These are phyloP conservation scores for Enteromius afrohamiltoni DNA, from an alignment of 2,797 vertebrate species.

Conservation along the genomic window DNA sequence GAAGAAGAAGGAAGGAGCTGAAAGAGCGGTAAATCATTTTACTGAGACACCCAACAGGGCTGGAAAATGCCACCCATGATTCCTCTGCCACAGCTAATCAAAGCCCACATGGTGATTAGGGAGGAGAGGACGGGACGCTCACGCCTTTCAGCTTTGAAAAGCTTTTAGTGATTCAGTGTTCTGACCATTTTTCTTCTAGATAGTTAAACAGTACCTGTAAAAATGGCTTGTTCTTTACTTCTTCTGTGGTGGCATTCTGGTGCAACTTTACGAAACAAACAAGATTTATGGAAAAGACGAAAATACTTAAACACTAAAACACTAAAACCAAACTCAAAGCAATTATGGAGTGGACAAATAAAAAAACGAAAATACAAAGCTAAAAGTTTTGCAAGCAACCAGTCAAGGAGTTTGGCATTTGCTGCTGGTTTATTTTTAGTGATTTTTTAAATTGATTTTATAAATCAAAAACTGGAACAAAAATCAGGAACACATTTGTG, in stretches of 20 bases:
- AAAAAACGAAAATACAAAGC: not conserved
- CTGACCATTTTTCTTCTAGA: conserved; percentile 11
- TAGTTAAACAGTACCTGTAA: conserved; percentile 2
- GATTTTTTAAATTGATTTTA: not conserved
- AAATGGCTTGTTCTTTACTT: not conserved
- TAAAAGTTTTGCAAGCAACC: not conserved
- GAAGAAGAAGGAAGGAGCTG: conserved; percentile 56
- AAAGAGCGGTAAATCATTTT: conserved; percentile 75
- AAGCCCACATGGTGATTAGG: conserved; percentile 72
- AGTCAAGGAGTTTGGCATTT: not conserved
- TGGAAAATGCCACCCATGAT: conserved; percentile 76
- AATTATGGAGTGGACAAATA: not conserved
- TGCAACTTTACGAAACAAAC: not conserved
- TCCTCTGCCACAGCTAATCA: conserved; percentile 71
- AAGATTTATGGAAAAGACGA: not conserved
- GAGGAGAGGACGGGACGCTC: conserved; percentile 37
- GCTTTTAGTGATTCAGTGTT: conserved; percentile 48
- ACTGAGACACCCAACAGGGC: conserved; percentile 66
- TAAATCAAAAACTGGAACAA: not conserved
- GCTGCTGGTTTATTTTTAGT: not conserved
- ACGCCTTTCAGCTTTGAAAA: conserved; percentile 68
- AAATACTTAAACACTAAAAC: not conserved
- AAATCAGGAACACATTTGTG: not conserved
- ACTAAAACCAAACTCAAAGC: not conserved
- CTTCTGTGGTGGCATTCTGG: not conserved